Evolutionary conservation across 2,797 vertebrate genomes (phyloP).

Genomic region (Iguana delicatissima): DNA sequence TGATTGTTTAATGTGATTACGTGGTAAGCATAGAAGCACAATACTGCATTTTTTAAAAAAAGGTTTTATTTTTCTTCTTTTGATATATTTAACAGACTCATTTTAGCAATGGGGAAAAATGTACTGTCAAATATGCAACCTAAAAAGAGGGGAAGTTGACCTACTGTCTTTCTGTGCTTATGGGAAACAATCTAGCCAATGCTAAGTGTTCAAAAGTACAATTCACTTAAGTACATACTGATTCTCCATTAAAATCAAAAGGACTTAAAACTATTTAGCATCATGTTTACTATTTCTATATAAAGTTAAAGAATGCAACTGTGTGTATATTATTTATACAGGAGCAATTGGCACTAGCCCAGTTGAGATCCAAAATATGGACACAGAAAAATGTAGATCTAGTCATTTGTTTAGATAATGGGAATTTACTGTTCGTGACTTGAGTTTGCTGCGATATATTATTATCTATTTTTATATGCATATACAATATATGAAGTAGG

Average conservation of each 20-base stretch:
- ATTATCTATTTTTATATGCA: too few relatives aligned
- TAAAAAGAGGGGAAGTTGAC: not conserved
- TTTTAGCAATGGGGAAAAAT: too few relatives aligned
- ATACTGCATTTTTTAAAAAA: not conserved
- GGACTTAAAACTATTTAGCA: not conserved
- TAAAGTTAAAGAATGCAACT: not conserved
- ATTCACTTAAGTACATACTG: not conserved
- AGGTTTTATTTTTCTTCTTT: not conserved
- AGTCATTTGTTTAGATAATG: not conserved
- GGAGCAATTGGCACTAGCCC: not conserved
- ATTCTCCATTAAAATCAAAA: not conserved
- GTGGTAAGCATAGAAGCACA: not conserved
- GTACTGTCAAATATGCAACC: not conserved
- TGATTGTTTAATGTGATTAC: too few relatives aligned
- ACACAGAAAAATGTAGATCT: not conserved
- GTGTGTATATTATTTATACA: too few relatives aligned
- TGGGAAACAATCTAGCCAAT: not conserved
- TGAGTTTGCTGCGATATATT: too few relatives aligned
- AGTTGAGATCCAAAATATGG: not conserved
- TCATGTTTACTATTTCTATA: not conserved
- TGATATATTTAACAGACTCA: not conserved
- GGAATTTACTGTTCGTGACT: too few relatives aligned
- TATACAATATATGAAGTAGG: too few relatives aligned
- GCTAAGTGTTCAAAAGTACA: not conserved
- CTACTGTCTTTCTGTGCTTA: not conserved